Percentiles rank a stretch among this genome's conserved stretches.
These are phyloP conservation scores for Metalampra italica DNA, from an alignment of 2,888 invertebrate genomes.

Conservation along the genomic window DNA sequence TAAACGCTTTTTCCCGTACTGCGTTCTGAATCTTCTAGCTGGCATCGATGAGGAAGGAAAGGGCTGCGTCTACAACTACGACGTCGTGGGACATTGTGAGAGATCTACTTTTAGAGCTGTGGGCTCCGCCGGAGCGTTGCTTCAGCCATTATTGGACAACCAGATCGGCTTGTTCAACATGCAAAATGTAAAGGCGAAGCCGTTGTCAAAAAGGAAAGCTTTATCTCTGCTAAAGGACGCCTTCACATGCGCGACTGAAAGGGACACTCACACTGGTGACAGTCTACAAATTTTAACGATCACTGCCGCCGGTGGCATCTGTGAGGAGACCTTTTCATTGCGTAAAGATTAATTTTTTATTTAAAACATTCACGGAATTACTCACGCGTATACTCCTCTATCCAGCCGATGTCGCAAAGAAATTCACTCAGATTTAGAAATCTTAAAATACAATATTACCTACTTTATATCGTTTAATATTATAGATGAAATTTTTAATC, in stretches of 20 bases:
- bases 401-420: no score
- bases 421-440: no score
- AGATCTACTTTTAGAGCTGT: slow-evolving; percentile 90
- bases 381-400: no score
- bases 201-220: slow-evolving; percentile 88
- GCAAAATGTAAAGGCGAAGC: slow-evolving; percentile 81
- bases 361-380: no score
- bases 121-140: slow-evolving; percentile 92
- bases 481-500: no score
- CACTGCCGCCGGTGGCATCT: slow-evolving; percentile 92
- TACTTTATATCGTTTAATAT: no score
- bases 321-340: slow-evolving; percentile 85
- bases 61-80: slow-evolving; percentile 97
- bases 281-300: slow-evolving; percentile 90
- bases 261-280: slow-evolving; percentile 98
- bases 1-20: slow-evolving; percentile 98
- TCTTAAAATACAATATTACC: no score
- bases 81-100: slow-evolving; percentile 98
- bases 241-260: slow-evolving; percentile 97
- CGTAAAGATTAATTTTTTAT: slow-evolving; percentile 88
- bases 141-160: slow-evolving; percentile 97
- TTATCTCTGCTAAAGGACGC: slow-evolving; percentile 93
- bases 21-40: slow-evolving; percentile 95
- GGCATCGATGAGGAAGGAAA: slow-evolving; percentile 96
- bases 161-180: slow-evolving; percentile 95